A percentile compares a stretch with the other conserved stretches of the same genome.
phyloP scores from a whole-genome alignment of 2,888 invertebrate genomes.

The Acleris literana region DNA sequence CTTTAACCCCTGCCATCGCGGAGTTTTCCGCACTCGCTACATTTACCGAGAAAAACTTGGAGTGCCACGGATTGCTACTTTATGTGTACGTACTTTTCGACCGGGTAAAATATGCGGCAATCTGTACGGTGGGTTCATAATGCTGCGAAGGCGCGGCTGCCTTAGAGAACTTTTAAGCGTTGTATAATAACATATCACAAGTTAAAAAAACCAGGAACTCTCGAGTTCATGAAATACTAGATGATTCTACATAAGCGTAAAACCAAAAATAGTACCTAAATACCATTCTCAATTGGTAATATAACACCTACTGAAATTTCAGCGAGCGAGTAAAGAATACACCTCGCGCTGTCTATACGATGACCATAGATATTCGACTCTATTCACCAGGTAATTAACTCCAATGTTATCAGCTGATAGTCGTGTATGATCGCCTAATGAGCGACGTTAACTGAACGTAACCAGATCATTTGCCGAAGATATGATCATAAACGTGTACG shows the following conservation, averaged over 20 bases:
- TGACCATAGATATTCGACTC: slow-evolving; percentile 52
- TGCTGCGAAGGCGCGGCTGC: slow-evolving; percentile 18
- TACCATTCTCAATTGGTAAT: too few species aligned
- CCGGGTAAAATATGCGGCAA: slow-evolving; percentile 35
- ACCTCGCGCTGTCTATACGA: slow-evolving; percentile 54
- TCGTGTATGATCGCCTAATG: slow-evolving; percentile 34
- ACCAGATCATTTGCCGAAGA: slow-evolving; percentile 28
- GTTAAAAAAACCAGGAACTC: too few species aligned
- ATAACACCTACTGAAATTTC: neutral
- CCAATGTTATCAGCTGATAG: slow-evolving; percentile 56
- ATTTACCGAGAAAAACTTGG: slow-evolving; percentile 35
- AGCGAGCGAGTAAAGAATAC: slow-evolving; percentile 20
- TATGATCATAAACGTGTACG: neutral
- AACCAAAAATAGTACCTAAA: too few species aligned
- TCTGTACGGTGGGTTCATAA: slow-evolving; percentile 28
- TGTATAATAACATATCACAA: neutral
- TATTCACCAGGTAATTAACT: slow-evolving; percentile 63
- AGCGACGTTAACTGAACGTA: slow-evolving; percentile 7
- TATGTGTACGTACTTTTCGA: slow-evolving; percentile 35
- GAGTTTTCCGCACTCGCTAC: slow-evolving; percentile 36
- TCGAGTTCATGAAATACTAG: too few species aligned
- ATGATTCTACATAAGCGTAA: too few species aligned
- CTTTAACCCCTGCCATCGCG: slow-evolving; percentile 36
- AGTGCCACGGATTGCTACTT: slow-evolving; percentile 35
- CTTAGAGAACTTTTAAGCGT: neutral